phyloP scores from a whole-genome alignment of 2,113 vertebrate genomes.

The Corythornis cristatus region DNA sequence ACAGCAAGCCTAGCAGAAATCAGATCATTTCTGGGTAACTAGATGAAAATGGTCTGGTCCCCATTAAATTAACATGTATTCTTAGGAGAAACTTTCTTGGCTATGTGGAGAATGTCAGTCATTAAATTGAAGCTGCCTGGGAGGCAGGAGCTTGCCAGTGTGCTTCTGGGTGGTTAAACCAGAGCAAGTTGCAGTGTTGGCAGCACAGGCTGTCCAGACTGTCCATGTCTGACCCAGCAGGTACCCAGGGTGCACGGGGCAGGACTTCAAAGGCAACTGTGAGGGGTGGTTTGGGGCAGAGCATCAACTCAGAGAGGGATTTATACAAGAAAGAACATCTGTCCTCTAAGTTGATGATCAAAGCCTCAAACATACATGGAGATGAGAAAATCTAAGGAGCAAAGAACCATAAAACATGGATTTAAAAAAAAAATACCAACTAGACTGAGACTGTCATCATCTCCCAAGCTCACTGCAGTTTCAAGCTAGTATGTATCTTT shows the following conservation, averaged over 20 bases:
- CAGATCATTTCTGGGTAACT: constrained; percentile 29
- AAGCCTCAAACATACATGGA: not conserved
- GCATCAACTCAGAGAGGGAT: not conserved
- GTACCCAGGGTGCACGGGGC: constrained; percentile 22
- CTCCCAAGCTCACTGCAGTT: not conserved
- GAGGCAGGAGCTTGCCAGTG: constrained; percentile 55
- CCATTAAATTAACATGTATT: constrained; percentile 63
- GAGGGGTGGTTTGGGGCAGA: not conserved
- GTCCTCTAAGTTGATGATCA: not conserved
- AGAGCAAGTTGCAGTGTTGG: constrained; percentile 20
- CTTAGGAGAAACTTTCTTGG: constrained; percentile 58
- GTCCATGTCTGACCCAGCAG: constrained; percentile 55
- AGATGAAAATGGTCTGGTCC: constrained; percentile 61
- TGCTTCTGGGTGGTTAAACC: constrained; percentile 54
- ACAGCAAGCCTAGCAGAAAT: constrained; percentile 52
- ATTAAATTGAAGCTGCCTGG: constrained; percentile 55
- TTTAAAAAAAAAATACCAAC: not conserved
- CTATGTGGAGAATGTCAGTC: constrained; percentile 42
- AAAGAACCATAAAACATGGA: constrained; percentile 13
- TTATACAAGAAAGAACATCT: constrained; percentile 18
- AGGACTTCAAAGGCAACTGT: constrained; percentile 35
- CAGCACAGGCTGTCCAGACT: constrained; percentile 20
- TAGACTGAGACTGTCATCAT: not conserved
- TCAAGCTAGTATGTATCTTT: not conserved
- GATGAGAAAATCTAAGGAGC: constrained; percentile 19